These are phyloP conservation scores for Aphaenogaster floridana DNA, from an alignment of 1,140 invertebrate species.

Conservation along the genomic window DNA sequence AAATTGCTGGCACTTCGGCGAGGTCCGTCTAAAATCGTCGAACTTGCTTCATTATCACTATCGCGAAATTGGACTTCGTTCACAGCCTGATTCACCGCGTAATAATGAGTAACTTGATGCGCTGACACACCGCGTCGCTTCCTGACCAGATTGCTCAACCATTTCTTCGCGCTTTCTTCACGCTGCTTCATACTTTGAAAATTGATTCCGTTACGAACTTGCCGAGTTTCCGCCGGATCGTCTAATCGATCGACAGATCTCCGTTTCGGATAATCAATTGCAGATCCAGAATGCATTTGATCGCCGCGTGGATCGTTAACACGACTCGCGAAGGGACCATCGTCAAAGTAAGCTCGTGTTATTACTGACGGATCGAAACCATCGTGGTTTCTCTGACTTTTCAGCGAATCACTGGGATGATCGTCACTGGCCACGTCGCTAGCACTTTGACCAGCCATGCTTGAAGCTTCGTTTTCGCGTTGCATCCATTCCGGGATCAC, in stretches of 20 bases:
- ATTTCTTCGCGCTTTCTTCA: neutral
- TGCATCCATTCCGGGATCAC: slow-evolving; percentile 33
- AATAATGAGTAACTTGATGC: neutral
- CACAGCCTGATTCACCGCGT: neutral
- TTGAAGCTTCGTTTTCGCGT: slow-evolving; percentile 17
- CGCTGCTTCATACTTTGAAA: slow-evolving; percentile 18
- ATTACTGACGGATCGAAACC: neutral
- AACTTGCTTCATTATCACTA: slow-evolving; percentile 32
- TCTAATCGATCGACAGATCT: neutral
- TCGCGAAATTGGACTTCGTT: slow-evolving; percentile 30
- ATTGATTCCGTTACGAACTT: neutral
- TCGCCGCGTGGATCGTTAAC: neutral
- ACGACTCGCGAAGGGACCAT: neutral
- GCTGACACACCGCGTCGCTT: neutral
- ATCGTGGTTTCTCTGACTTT: neutral
- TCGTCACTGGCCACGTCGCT: neutral
- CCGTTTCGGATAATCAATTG: neutral
- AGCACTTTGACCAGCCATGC: slow-evolving; percentile 44
- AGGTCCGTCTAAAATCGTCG: neutral
- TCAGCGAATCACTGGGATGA: neutral
- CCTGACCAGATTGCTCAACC: neutral
- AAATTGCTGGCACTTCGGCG: slow-evolving; percentile 25
- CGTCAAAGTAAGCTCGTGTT: neutral
- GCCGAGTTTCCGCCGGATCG: neutral
- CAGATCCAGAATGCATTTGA: neutral